These are phyloP conservation scores for Linnaemya tessellans DNA, from an alignment of 2,888 invertebrate species.

Conservation along the genomic window DNA sequence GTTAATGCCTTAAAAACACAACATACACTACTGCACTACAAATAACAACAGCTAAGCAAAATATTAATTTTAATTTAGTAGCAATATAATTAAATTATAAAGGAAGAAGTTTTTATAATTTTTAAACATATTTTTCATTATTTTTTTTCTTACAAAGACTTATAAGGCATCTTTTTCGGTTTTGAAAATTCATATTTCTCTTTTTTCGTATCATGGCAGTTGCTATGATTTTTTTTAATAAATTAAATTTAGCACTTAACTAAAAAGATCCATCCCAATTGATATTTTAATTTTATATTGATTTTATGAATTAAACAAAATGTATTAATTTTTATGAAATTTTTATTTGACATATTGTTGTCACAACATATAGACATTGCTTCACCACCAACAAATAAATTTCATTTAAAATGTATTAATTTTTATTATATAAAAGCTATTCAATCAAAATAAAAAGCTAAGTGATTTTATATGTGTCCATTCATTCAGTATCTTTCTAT, in stretches of 20 bases:
- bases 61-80: slow-evolving; percentile 44
- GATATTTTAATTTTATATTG: slow-evolving; percentile 26
- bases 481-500: too few species aligned
- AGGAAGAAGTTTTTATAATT: background rate
- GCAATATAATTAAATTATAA: slow-evolving; percentile 20
- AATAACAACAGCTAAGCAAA: slow-evolving; percentile 49
- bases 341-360: too few species aligned
- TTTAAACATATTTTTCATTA: background rate
- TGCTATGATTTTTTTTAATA: slow-evolving; percentile 16
- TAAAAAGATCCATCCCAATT: slow-evolving; percentile 24
- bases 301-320: background rate
- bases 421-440: slow-evolving; percentile 3
- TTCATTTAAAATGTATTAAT: too few species aligned
- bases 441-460: slow-evolving; percentile 7
- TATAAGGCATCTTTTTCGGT: background rate
- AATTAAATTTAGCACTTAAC: slow-evolving; percentile 15
- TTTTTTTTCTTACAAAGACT: slow-evolving; percentile 13
- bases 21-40: slow-evolving; percentile 66
- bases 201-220: slow-evolving; percentile 30
- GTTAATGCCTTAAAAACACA: slow-evolving; percentile 76
- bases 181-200: background rate
- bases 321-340: too few species aligned
- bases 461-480: background rate
- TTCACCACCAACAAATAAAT: too few species aligned
- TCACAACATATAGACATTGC: too few species aligned